Percentiles rank a stretch among this genome's conserved stretches.
Evolutionary conservation across 2,113 vertebrate genomes (phyloP).

Genomic region (Pachyramphus minor): DNA sequence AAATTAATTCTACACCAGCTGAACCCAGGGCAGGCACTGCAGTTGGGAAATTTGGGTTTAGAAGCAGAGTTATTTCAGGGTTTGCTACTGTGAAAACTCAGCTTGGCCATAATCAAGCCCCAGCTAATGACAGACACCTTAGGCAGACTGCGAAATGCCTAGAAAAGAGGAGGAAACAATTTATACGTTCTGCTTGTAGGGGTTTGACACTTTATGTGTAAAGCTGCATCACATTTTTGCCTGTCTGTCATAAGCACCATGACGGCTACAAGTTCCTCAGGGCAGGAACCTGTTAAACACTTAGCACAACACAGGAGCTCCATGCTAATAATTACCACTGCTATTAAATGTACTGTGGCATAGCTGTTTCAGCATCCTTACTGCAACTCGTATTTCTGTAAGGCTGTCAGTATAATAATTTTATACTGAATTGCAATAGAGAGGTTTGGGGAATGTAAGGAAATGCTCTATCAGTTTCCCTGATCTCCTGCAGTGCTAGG

Average conservation of each 20-base stretch:
- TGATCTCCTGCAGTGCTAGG: not conserved
- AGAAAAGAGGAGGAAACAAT: not conserved
- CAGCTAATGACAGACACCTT: constrained; percentile 18
- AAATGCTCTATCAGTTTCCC: not conserved
- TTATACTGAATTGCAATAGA: not conserved
- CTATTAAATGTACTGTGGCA: constrained; percentile 36
- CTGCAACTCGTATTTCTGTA: not conserved
- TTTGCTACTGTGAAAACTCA: not conserved
- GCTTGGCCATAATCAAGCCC: not conserved
- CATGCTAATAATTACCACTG: constrained; percentile 34
- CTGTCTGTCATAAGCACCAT: constrained; percentile 34
- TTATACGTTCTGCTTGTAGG: constrained; percentile 15
- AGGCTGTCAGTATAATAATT: constrained; percentile 32
- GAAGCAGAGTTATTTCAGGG: not conserved
- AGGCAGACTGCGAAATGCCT: constrained; percentile 13
- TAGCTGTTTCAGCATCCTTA: not conserved
- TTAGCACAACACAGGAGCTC: constrained; percentile 40
- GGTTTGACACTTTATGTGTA: constrained; percentile 45
- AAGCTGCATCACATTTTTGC: constrained; percentile 49
- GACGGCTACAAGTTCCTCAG: constrained; percentile 23
- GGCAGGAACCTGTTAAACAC: constrained; percentile 55
- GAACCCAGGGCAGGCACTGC: not conserved
- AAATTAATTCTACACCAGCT: not conserved
- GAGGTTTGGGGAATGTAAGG: not conserved
- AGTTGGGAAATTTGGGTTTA: not conserved